Evolutionary conservation across 2,888 invertebrate species (phyloP).

Genomic region (Psylliodes chrysocephalus): DNA sequence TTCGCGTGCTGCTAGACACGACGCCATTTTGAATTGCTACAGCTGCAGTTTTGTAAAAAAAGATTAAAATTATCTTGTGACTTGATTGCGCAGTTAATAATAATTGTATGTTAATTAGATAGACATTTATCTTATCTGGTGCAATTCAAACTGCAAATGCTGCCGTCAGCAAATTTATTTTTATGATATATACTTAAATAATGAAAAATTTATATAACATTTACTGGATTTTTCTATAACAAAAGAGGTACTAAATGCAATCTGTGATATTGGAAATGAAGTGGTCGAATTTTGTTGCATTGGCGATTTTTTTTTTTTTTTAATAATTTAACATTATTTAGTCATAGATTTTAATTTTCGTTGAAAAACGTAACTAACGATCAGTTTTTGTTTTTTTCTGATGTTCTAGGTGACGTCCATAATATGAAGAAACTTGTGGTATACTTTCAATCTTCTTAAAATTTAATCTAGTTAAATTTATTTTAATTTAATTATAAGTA

Average conservation of each 20-base stretch:
- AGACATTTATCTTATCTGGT: too few relatives aligned
- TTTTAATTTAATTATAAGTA: constrained; percentile 3
- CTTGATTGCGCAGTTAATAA: too few relatives aligned
- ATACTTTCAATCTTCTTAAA: constrained; percentile 3
- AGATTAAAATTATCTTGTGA: too few relatives aligned
- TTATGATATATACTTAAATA: too few relatives aligned
- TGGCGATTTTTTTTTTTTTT: constrained; percentile 5
- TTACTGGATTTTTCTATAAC: constrained; percentile 8
- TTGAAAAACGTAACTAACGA: too few relatives aligned
- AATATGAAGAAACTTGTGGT: constrained; percentile 9
- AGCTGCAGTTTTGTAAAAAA: too few relatives aligned
- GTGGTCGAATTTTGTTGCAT: constrained; percentile 9
- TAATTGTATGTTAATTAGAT: background rate
- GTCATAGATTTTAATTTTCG: background rate
- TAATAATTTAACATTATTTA: background rate
- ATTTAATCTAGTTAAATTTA: background rate
- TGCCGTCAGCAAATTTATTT: too few relatives aligned
- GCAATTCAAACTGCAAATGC: too few relatives aligned
- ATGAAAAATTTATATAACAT: background rate
- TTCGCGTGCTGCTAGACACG: too few relatives aligned
- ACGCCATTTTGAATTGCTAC: too few relatives aligned
- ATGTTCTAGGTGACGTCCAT: constrained; percentile 15
- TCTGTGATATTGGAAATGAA: background rate
- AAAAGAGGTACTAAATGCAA: constrained; percentile 7
- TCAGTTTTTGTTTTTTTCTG: constrained; percentile 2